These are phyloP conservation scores for Donacobius atricapilla DNA, from an alignment of 2,113 vertebrate species.

Conservation along the genomic window DNA sequence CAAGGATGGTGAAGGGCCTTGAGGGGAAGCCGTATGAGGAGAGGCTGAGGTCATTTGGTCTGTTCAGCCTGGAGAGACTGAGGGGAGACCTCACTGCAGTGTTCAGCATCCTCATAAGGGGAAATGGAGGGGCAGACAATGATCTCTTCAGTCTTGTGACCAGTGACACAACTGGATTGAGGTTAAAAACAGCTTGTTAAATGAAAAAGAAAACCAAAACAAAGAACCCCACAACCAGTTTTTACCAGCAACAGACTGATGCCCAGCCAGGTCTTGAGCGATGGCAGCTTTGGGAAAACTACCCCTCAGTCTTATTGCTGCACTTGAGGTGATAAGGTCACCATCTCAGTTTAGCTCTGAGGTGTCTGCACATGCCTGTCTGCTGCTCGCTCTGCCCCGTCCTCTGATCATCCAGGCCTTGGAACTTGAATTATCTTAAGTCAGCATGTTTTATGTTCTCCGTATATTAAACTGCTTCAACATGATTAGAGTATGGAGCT, in stretches of 20 bases:
- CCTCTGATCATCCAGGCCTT: not conserved
- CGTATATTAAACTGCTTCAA: slow-evolving; percentile 46
- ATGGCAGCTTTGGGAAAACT: not conserved
- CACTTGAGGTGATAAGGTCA: not conserved
- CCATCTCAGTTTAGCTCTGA: not conserved
- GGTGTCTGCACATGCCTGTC: not conserved
- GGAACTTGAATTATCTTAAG: slow-evolving; percentile 18
- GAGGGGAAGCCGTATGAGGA: accelerated
- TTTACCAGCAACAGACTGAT: not conserved
- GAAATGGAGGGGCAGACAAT: not conserved
- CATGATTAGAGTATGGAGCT: not conserved
- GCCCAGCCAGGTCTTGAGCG: not conserved
- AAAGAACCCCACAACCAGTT: not conserved
- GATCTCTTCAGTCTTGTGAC: not conserved
- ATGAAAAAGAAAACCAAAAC: not conserved
- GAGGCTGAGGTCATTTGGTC: not conserved
- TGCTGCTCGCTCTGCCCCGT: not conserved
- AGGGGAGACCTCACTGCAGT: not conserved
- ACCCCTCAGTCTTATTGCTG: not conserved
- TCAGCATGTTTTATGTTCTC: slow-evolving; percentile 36
- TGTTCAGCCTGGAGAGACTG: not conserved
- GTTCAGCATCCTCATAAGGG: not conserved
- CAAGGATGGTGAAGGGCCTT: not conserved
- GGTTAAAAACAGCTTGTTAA: not conserved
- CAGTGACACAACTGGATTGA: not conserved